Conservation (phyloP, 2,888 invertebrate genomes). For the Choristoneura rosaceana region DNA sequence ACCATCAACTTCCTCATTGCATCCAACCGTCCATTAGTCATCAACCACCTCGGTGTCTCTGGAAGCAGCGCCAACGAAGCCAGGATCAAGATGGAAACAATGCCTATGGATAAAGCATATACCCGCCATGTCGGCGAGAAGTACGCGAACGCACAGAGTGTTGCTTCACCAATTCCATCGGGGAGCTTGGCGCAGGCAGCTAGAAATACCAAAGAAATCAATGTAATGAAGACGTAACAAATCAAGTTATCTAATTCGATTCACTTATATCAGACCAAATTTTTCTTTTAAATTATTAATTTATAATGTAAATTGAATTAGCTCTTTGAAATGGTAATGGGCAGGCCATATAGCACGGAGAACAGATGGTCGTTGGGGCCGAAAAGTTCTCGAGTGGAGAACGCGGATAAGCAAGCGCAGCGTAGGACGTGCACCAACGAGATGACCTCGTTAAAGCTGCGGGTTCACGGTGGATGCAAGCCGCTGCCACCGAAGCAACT, state of each 20-base stretch:
- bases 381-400: no score
- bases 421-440: no score
- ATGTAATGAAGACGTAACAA: not conserved
- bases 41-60: constrained; percentile 70
- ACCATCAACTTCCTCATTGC: constrained; percentile 57
- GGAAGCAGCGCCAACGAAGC: constrained; percentile 56
- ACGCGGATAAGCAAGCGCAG: no score
- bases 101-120: constrained; percentile 54
- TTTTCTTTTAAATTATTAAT: no score
- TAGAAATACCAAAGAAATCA: not conserved
- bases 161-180: constrained; percentile 55
- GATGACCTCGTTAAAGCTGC: no score
- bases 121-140: constrained; percentile 57
- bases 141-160: constrained; percentile 59
- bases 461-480: no score
- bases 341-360: no score
- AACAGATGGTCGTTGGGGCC: no score
- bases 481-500: no score
- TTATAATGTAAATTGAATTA: no score
- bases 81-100: constrained; percentile 52
- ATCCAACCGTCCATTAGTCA: constrained; percentile 57
- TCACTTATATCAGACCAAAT: no score
- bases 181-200: constrained; percentile 53
- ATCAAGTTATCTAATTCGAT: not conserved
- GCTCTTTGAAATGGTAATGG: no score